Evolutionary conservation across 2,113 vertebrate species (phyloP).

Genomic region (Leptobrachium ailaonicum): DNA sequence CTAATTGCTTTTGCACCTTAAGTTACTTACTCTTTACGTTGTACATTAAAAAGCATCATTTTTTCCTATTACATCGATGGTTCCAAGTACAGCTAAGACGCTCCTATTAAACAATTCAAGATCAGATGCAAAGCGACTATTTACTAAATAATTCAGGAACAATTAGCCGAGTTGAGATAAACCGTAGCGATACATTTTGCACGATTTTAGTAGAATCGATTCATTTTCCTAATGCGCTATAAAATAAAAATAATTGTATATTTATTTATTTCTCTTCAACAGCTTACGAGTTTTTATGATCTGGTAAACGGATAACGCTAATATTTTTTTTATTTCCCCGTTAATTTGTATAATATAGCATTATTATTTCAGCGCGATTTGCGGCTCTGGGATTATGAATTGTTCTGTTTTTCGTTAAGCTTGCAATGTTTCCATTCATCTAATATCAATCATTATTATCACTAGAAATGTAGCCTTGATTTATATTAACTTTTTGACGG

Average conservation of each 20-base stretch:
- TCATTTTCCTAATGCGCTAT: slow-evolving; percentile 53
- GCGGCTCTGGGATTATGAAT: background rate
- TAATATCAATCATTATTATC: too few species aligned
- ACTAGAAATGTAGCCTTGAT: too few species aligned
- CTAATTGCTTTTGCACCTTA: background rate
- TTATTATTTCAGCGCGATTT: background rate
- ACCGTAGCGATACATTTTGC: background rate
- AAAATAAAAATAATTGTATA: slow-evolving; percentile 57
- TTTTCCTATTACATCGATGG: background rate
- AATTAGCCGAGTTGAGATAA: slow-evolving; percentile 3
- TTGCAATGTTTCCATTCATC: too few species aligned
- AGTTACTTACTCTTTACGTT: background rate
- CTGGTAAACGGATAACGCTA: background rate
- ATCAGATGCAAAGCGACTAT: background rate
- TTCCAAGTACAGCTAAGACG: background rate
- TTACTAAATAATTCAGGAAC: slow-evolving; percentile 24
- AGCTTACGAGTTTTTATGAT: background rate
- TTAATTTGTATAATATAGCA: background rate
- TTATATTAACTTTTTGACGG: too few species aligned
- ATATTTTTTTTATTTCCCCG: background rate
- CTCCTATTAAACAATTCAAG: background rate
- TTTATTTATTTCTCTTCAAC: background rate
- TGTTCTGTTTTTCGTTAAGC: too few species aligned
- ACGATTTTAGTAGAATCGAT: slow-evolving; percentile 27
- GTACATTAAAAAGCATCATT: background rate